Evolutionary conservation across 2,797 vertebrate species (phyloP), one percentile per base, ranked within the genome.

Genomic region (Lagodon rhomboides): DNA sequence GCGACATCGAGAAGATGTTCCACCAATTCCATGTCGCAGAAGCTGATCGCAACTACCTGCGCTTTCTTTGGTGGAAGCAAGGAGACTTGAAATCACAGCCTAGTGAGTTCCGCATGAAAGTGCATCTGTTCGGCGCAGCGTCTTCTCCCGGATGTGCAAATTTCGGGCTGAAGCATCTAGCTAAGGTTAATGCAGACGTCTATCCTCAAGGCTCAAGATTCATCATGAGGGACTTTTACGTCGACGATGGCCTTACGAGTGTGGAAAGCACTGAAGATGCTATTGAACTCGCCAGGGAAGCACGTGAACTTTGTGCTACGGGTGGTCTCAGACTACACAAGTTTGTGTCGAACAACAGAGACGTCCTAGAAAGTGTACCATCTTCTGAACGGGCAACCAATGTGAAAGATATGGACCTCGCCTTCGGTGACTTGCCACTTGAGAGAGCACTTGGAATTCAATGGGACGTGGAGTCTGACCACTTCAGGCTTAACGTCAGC

Each of bases 31-130:
- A 79, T 65, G 75, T 62, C 0, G 12, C 3, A 0, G 74, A 79
- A 5, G 23, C 22, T 38, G 75, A 82, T 38, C 22, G 34, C 13
- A 23, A 81, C 50, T 81, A 74, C 11, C 43, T 81, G 41, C n/a
- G 25, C 25, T 85, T 75, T 22, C 49, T 85, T 13, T 84, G 77
- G 74, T 84, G 64, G 83, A 74, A 74, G 17, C 49, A 67, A 11
- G 54, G 75, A 49, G 60, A 81, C 22, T 1, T 63, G 22, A 47
- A 64, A 0, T 56, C 25, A 4, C 15, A 9, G 16, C 77, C 76
- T 43, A 23, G n/a, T 2, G 62, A 66, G 41, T 69, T 61, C n/a
- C n/a, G 70, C 0, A 79, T 83, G 69, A 68, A 80, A 25, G 64
- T 72, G 3, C 53, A 73, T 44, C 38, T 84, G 9, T 85, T 85